phyloP scores from a whole-genome alignment of 2,797 vertebrate genomes.

The Pyrrhura leucotis region DNA sequence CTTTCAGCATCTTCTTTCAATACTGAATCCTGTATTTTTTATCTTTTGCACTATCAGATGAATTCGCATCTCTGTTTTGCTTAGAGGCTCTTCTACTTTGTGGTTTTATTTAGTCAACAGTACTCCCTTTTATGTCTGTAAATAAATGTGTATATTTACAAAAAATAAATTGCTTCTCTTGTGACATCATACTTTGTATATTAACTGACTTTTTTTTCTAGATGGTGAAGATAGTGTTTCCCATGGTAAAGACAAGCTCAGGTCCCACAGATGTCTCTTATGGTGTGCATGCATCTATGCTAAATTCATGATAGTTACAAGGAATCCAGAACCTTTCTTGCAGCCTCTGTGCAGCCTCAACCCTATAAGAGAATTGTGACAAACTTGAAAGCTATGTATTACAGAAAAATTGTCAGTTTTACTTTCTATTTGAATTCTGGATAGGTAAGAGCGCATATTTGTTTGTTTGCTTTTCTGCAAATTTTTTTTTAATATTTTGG shows the following conservation, averaged over 20 bases:
- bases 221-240: background rate
- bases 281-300: background rate
- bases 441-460: accelerated
- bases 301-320: background rate
- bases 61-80: background rate
- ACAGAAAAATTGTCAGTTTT: background rate
- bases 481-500: background rate
- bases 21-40: background rate
- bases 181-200: background rate
- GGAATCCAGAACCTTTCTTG: background rate
- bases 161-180: background rate
- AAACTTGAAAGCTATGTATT: background rate
- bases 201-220: background rate
- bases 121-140: background rate
- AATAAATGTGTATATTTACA: background rate
- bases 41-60: background rate
- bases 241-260: background rate
- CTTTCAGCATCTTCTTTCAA: background rate
- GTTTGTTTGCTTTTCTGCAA: background rate
- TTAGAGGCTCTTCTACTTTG: background rate
- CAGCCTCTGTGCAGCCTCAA: background rate
- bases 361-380: background rate
- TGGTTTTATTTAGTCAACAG: background rate
- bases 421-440: background rate
- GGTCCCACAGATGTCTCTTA: background rate